Evolutionary conservation across 1,140 invertebrate genomes (phyloP).

Genomic region (Zaprionus lachaisei): DNA sequence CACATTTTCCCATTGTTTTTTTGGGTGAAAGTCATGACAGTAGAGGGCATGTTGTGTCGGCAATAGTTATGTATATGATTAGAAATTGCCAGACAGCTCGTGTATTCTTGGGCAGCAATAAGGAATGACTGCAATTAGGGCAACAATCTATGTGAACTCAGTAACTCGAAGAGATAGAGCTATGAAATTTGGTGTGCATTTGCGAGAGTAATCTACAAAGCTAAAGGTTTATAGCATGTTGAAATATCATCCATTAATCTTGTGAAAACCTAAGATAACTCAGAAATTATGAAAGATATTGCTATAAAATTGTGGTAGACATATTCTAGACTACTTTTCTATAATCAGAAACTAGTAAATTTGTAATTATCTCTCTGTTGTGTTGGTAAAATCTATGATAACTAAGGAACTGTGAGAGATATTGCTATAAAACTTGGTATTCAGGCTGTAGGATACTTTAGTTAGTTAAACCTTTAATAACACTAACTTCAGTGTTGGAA

Average conservation of each 20-base stretch:
- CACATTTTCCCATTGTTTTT: constrained; percentile 54
- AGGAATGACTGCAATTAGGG: background rate
- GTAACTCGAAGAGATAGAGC: background rate
- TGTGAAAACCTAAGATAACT: background rate
- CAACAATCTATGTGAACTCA: background rate
- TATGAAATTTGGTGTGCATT: background rate
- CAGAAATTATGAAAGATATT: background rate
- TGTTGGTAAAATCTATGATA: background rate
- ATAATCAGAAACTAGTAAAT: background rate
- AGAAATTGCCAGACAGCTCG: background rate
- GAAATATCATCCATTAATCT: background rate
- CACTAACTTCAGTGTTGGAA: too few species aligned
- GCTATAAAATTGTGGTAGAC: background rate
- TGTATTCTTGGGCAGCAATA: background rate
- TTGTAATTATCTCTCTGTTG: too few species aligned
- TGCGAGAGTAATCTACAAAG: background rate
- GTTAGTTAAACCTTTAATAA: too few species aligned
- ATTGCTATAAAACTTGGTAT: background rate
- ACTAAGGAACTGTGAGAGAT: background rate
- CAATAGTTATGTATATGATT: background rate
- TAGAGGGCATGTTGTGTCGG: background rate
- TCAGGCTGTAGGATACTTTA: too few species aligned
- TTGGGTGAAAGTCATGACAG: background rate
- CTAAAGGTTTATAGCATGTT: background rate
- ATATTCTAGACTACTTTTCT: background rate